Evolutionary conservation across 2,797 vertebrate genomes (phyloP).

Genomic region (Parauchenoglanis punctatus): DNA sequence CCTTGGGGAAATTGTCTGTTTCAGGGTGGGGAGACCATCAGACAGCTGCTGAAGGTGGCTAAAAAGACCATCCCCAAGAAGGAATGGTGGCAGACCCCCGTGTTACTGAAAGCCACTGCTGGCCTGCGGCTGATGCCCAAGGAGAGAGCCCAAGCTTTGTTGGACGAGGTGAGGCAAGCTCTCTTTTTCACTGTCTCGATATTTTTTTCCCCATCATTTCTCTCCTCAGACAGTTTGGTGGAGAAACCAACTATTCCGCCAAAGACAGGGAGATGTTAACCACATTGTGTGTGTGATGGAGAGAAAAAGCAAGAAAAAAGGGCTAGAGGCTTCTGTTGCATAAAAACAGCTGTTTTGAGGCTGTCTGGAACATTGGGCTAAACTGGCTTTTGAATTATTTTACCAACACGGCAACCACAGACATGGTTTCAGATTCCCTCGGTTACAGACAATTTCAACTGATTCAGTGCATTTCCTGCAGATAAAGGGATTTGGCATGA

Average conservation of each 20-base stretch:
- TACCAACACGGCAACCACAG: constrained; percentile 70
- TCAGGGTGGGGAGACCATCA: constrained; percentile 88
- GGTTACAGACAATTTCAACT: constrained; percentile 61
- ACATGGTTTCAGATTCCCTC: constrained; percentile 69
- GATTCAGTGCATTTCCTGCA: constrained; percentile 53
- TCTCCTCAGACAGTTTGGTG: constrained; percentile 73
- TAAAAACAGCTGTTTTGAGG: constrained; percentile 79
- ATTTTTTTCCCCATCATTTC: constrained; percentile 23
- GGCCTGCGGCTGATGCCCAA: constrained; percentile 89
- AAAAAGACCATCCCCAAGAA: constrained; percentile 86
- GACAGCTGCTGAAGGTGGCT: constrained; percentile 85
- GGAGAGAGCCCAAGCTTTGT: constrained; percentile 85
- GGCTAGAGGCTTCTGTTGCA: constrained; percentile 66
- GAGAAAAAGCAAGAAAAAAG: constrained; percentile 61
- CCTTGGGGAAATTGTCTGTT: constrained; percentile 10
- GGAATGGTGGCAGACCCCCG: constrained; percentile 89
- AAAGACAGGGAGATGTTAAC: constrained; percentile 72
- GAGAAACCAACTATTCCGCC: constrained; percentile 64
- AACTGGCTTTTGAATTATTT: constrained; percentile 74
- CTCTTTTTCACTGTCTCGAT: constrained; percentile 26
- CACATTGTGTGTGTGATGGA: constrained; percentile 75
- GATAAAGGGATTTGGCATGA: constrained; percentile 40
- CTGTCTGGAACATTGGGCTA: constrained; percentile 72
- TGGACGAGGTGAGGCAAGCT: constrained; percentile 82
- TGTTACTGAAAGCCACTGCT: constrained; percentile 94